A percentile compares a stretch with the other conserved stretches of the same genome.
These are phyloP conservation scores for Falco rusticolus DNA, from an alignment of 2,797 vertebrate species.

Conservation along the genomic window DNA sequence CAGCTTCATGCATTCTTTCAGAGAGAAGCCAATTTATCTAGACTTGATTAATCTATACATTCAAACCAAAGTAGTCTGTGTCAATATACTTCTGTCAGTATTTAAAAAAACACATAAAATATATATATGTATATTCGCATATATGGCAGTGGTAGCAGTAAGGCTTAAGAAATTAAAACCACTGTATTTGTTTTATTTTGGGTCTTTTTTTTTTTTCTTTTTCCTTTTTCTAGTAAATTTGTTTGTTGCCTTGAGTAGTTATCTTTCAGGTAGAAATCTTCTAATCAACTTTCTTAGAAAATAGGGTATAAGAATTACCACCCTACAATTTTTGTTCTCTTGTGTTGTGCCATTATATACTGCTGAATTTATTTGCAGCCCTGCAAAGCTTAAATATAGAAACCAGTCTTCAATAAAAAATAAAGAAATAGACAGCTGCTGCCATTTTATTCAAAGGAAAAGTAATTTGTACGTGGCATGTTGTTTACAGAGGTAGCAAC, in stretches of 20 bases:
- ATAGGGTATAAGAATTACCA: background rate
- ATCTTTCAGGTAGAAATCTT: background rate
- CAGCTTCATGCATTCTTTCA: background rate
- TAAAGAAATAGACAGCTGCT: slow-evolving; percentile 35
- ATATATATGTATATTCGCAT: background rate
- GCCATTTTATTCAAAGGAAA: slow-evolving; percentile 41
- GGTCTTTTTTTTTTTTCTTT: background rate
- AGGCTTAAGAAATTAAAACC: background rate
- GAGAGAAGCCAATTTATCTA: background rate
- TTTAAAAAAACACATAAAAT: background rate
- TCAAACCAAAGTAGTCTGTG: background rate
- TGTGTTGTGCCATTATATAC: background rate
- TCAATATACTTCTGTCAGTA: background rate
- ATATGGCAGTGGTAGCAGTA: background rate
- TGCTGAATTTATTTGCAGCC: slow-evolving; percentile 43
- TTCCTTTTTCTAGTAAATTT: background rate
- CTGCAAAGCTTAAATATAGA: background rate
- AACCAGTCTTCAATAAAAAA: slow-evolving; percentile 32
- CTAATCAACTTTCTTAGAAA: slow-evolving; percentile 13
- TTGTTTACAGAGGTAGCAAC: background rate
- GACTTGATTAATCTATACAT: background rate
- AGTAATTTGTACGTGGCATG: background rate
- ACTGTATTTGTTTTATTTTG: background rate
- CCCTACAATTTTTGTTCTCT: background rate
- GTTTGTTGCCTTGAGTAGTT: background rate